Conservation (phyloP, 2,797 vertebrate genomes). For the Mus minutoides region DNA sequence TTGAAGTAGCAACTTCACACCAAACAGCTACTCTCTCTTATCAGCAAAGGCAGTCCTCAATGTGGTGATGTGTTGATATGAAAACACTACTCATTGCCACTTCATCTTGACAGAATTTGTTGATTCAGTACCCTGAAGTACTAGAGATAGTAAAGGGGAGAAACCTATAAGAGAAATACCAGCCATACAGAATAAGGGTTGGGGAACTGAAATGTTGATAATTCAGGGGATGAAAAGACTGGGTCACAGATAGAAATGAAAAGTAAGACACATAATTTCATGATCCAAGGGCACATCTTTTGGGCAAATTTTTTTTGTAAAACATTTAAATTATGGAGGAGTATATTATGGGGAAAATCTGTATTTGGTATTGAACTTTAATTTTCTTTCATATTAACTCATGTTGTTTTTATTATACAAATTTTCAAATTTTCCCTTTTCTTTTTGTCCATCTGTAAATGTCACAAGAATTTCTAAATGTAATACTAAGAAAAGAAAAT, state of each 20-base stretch:
- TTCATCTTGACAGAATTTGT: not conserved
- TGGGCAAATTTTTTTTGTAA: not conserved
- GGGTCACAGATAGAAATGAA: not conserved
- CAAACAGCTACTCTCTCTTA: not conserved
- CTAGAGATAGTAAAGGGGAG: not conserved
- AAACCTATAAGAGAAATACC: too few relatives aligned
- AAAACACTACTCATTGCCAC: not conserved
- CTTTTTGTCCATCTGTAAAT: not conserved
- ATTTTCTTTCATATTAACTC: not conserved
- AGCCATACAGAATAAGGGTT: not conserved
- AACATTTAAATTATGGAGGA: not conserved
- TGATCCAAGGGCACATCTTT: not conserved
- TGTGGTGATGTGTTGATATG: not conserved
- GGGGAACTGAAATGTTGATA: not conserved
- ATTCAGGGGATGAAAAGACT: not conserved
- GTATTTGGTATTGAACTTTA: not conserved
- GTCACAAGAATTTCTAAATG: not conserved
- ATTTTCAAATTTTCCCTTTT: not conserved
- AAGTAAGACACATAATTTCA: not conserved
- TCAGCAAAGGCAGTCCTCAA: not conserved
- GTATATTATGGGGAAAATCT: not conserved
- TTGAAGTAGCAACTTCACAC: not conserved
- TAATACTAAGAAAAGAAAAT: not conserved
- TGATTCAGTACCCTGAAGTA: too few relatives aligned
- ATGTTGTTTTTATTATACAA: not conserved